Conservation (phyloP, 53 echinoderm and acorn worm species). For the Luidia sarsii region DNA sequence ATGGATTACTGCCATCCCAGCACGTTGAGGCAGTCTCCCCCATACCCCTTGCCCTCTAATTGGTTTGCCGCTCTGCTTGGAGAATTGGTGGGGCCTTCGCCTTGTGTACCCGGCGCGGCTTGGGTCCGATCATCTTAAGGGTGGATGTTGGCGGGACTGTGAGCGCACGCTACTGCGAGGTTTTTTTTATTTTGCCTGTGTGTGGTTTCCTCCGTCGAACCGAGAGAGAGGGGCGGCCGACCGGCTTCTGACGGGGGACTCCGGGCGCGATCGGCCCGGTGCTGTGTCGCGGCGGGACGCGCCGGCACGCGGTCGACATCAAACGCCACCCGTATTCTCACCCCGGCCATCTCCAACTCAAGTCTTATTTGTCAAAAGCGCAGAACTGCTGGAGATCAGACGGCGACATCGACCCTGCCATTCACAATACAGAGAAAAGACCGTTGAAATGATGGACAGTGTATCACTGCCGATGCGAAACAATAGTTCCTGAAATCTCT, state of each 20-base stretch:
- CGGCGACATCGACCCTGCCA: conserved; percentile 26
- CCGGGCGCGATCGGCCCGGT: conserved; percentile 15
- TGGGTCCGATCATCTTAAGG: no score
- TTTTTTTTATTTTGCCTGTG: no score
- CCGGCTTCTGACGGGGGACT: not conserved
- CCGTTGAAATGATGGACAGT: no score
- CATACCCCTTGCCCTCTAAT: no score
- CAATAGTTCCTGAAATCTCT: no score
- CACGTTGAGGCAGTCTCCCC: conserved; percentile 33
- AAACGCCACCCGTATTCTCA: conserved; percentile 25
- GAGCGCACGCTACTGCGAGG: no score
- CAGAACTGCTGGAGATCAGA: conserved; percentile 29
- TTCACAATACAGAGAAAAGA: no score
- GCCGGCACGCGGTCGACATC: conserved; percentile 59
- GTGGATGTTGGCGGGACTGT: no score
- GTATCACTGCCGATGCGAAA: no score
- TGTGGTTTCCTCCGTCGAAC: not conserved
- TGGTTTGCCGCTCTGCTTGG: no score
- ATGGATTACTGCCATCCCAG: conserved; percentile 42
- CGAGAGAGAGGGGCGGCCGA: not conserved
- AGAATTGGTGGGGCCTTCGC: no score
- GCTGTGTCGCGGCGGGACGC: conserved; percentile 14
- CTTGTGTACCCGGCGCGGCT: no score
- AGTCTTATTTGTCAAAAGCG: conserved; percentile 71
- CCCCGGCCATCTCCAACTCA: not conserved